phyloP scores from a whole-genome alignment of 2,113 vertebrate genomes.

The Perca fluviatilis region DNA sequence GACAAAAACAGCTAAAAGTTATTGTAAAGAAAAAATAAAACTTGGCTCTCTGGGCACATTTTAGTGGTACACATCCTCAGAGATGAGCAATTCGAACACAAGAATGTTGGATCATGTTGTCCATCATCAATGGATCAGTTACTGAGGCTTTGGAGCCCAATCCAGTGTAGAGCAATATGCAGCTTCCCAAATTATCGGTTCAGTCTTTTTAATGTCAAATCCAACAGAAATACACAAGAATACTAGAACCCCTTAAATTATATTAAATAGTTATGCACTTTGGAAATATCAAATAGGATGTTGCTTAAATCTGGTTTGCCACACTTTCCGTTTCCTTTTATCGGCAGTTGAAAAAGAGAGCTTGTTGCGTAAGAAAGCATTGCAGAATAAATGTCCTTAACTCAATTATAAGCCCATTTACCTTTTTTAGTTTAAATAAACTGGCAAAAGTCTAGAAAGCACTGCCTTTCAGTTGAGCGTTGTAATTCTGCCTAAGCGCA shows the following conservation, averaged over 20 bases:
- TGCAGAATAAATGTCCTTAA: neutral
- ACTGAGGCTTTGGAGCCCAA: neutral
- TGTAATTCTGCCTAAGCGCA: neutral
- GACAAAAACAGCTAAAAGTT: neutral
- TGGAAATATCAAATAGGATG: neutral
- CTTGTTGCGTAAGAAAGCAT: neutral
- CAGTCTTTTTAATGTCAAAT: neutral
- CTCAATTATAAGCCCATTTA: neutral
- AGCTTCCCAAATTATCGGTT: neutral
- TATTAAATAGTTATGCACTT: neutral
- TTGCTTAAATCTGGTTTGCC: conserved; percentile 12
- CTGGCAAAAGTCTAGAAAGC: neutral
- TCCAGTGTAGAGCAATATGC: neutral
- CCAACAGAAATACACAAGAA: neutral
- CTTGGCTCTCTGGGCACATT: neutral
- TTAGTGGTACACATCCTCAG: too few relatives aligned
- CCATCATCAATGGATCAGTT: neutral
- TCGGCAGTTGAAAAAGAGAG: neutral
- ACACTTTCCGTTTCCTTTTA: conserved; percentile 28
- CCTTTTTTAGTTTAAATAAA: neutral
- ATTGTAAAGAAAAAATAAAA: neutral
- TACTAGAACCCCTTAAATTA: neutral
- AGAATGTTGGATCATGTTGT: neutral
- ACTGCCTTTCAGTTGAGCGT: neutral
- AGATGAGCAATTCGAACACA: neutral